Percentiles rank a stretch among this genome's conserved stretches.
Conservation (phyloP, 1,140 invertebrate genomes). For the Carcinoscorpius rotundicauda region DNA sequence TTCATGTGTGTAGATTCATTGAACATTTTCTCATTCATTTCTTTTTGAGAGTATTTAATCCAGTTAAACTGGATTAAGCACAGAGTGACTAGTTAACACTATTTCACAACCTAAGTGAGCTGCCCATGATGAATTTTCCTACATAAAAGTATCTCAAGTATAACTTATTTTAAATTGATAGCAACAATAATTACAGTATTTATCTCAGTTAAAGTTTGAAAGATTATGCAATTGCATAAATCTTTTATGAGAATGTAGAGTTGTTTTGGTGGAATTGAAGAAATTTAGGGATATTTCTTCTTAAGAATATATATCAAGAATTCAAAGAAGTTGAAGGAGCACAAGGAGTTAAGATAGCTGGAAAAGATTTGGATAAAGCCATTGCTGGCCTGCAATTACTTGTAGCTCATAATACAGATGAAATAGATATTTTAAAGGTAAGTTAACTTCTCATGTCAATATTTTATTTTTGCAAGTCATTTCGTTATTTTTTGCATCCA, state of each 20-base stretch:
- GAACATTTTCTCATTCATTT: too few relatives aligned
- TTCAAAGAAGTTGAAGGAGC: conserved; percentile 90
- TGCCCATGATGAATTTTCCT: too few relatives aligned
- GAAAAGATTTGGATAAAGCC: conserved; percentile 94
- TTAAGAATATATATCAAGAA: conserved; percentile 86
- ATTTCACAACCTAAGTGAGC: too few relatives aligned
- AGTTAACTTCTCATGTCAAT: conserved; percentile 7
- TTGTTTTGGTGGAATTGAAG: conserved; percentile 2
- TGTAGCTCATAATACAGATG: conserved; percentile 83
- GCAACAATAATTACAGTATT: fast-evolving
- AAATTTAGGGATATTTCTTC: conserved; percentile 23
- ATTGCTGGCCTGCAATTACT: conserved; percentile 72
- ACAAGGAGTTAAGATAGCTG: conserved; percentile 96
- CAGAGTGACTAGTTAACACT: too few relatives aligned
- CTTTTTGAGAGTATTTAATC: too few relatives aligned
- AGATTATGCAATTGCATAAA: too few relatives aligned
- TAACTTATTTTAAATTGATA: too few relatives aligned
- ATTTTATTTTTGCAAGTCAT: too few relatives aligned
- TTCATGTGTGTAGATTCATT: too few relatives aligned
- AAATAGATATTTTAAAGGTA: conserved; percentile 68
- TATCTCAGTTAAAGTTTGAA: too few relatives aligned
- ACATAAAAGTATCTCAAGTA: too few relatives aligned
- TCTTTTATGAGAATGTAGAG: neutral
- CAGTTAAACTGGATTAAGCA: too few relatives aligned
- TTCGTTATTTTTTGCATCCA: conserved; percentile 4